These are phyloP conservation scores for Hartigia nigra DNA, from an alignment of 2,888 invertebrate species.

Conservation along the genomic window DNA sequence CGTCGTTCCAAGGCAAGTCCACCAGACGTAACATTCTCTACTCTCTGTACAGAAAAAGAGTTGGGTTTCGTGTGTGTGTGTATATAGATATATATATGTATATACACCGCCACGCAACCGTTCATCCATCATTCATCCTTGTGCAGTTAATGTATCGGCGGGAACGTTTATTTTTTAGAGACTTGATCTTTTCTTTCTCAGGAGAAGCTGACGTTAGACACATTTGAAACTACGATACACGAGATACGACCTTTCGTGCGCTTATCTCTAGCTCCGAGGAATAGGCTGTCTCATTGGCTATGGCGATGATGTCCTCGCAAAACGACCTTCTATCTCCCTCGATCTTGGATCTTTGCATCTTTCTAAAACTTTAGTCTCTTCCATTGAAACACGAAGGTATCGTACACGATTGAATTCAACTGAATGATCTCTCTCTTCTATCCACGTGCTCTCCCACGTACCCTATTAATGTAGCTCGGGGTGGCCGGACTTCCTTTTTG, in stretches of 20 bases:
- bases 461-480: not conserved
- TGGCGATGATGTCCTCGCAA: conserved; percentile 20
- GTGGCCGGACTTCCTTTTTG: not conserved
- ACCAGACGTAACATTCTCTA: conserved; percentile 26
- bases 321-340: conserved; percentile 26
- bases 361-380: conserved; percentile 29
- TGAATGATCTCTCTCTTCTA: not conserved
- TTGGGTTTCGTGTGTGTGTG: too few species aligned
- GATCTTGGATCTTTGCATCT: conserved; percentile 22
- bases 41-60: not conserved
- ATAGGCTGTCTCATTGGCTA: conserved; percentile 27
- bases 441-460: not conserved
- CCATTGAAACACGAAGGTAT: conserved; percentile 35
- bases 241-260: not conserved
- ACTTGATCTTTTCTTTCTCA: conserved; percentile 47
- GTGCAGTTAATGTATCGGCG: not conserved
- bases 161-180: not conserved
- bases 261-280: conserved; percentile 19
- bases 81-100: too few species aligned
- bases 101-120: not conserved
- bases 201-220: conserved; percentile 28
- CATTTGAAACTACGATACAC: not conserved
- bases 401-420: conserved; percentile 23
- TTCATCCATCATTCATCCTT: not conserved
- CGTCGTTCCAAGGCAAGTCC: conserved; percentile 39